Percentiles rank a stretch among this genome's conserved stretches.
Conservation (phyloP, 2,113 vertebrate species). For the Reinhardtius hippoglossoides region DNA sequence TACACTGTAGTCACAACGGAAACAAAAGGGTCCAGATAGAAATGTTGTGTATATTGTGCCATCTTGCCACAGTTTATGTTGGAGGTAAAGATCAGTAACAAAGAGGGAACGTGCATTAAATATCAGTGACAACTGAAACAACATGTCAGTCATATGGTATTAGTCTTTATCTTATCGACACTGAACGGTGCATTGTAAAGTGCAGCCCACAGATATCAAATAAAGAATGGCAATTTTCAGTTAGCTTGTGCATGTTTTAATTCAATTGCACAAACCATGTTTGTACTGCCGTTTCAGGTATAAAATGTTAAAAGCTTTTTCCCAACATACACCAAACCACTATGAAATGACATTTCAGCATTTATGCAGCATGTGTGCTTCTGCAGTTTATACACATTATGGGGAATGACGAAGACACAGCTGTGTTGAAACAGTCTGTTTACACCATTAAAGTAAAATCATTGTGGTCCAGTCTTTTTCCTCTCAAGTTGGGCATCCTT, state of each 20-base stretch:
- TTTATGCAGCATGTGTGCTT: neutral
- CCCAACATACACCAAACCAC: neutral
- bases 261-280: neutral
- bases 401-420: neutral
- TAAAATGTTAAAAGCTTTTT: neutral
- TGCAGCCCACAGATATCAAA: neutral
- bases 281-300: neutral
- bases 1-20: no score
- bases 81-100: no score
- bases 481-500: neutral
- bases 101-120: neutral
- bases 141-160: no score
- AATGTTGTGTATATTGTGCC: no score
- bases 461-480: neutral
- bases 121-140: no score
- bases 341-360: neutral
- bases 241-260: neutral
- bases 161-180: no score
- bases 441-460: neutral
- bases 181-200: neutral
- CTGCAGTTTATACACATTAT: neutral
- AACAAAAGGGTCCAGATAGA: no score
- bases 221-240: neutral
- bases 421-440: neutral
- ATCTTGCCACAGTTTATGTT: no score